phyloP scores from a whole-genome alignment of 2,113 vertebrate genomes.

The Otocyon megalotis region DNA sequence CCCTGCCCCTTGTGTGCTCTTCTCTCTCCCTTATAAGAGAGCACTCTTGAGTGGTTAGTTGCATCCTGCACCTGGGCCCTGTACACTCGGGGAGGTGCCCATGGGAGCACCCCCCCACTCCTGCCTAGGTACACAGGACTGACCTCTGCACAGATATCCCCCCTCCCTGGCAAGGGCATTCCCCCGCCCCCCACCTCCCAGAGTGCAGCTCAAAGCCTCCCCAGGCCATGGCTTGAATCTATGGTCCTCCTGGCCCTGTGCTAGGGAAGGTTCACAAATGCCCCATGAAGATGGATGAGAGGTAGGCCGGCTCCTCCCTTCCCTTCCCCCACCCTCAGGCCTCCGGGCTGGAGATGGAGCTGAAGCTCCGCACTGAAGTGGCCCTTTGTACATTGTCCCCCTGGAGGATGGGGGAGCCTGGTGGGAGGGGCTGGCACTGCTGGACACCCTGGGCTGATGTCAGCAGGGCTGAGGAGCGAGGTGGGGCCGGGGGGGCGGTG shows the following conservation, averaged over 20 bases:
- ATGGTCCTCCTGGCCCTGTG: not conserved
- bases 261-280: not conserved
- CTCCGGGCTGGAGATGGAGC: slow-evolving; percentile 74
- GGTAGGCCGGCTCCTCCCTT: not conserved
- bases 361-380: slow-evolving; percentile 81
- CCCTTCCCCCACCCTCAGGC: not conserved
- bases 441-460: not conserved
- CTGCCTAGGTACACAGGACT: not conserved
- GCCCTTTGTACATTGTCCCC: slow-evolving; percentile 86
- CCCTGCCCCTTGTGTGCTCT: fast-evolving
- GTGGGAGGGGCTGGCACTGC: slow-evolving; percentile 73
- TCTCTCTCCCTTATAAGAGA: not conserved
- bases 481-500: not conserved
- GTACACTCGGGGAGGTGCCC: fast-evolving
- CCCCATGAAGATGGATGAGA: not conserved
- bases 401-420: not conserved
- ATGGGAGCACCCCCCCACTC: fast-evolving
- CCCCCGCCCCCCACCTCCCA: not conserved
- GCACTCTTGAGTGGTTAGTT: fast-evolving
- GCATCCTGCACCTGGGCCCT: not conserved
- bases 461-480: not conserved
- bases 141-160: no score
- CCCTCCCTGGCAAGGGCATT: not conserved
- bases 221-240: not conserved
- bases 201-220: not conserved